Evolutionary conservation across 2,888 invertebrate genomes (phyloP).

Genomic region (Horisme vitalbata): DNA sequence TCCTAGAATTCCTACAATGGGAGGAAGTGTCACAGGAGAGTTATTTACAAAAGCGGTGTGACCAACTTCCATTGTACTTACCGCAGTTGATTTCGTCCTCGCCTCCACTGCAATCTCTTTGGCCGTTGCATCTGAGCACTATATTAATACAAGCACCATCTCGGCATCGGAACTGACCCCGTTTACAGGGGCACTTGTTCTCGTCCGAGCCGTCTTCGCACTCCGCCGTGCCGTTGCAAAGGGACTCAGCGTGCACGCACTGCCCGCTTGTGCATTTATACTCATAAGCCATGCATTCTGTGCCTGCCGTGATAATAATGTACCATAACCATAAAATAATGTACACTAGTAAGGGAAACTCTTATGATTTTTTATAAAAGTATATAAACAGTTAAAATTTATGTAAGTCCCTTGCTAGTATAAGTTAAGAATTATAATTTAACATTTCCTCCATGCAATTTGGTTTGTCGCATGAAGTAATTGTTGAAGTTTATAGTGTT

Average conservation of each 20-base stretch:
- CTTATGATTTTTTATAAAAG: no score
- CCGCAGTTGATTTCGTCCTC: constrained; percentile 85
- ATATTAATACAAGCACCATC: constrained; percentile 86
- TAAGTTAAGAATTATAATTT: neutral
- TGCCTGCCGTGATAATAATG: constrained; percentile 70
- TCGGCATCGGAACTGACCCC: constrained; percentile 82
- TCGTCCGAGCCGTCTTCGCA: constrained; percentile 80
- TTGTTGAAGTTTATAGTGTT: neutral
- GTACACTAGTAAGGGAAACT: constrained; percentile 27
- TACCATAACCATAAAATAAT: constrained; percentile 61
- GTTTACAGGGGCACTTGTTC: constrained; percentile 66
- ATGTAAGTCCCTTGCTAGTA: constrained; percentile 1
- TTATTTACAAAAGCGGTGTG: constrained; percentile 31
- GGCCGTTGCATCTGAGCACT: constrained; percentile 85
- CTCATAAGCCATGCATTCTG: constrained; percentile 78
- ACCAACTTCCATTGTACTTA: constrained; percentile 39
- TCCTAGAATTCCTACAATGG: no score
- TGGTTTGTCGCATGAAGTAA: no score
- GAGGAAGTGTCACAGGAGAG: no score
- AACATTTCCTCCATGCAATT: no score
- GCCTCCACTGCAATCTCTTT: constrained; percentile 81
- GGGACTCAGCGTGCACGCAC: constrained; percentile 79
- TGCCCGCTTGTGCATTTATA: constrained; percentile 86
- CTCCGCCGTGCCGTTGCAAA: constrained; percentile 79
- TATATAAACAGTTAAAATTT: constrained; percentile 11